These are phyloP conservation scores for Danaus melanippus DNA, from an alignment of 1,140 invertebrate genomes.

Conservation along the genomic window DNA sequence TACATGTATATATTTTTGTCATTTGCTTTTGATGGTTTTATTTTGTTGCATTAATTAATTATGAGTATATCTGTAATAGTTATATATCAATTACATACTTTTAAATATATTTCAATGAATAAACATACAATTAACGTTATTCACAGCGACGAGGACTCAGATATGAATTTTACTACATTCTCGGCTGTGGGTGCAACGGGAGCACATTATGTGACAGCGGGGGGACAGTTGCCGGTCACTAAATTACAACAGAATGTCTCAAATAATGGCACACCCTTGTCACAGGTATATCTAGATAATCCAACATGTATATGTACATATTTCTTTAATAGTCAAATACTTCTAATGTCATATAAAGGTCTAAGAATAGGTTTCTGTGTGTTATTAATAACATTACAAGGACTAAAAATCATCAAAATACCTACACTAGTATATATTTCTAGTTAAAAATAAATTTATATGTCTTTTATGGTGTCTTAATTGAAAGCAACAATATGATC, in stretches of 20 bases:
- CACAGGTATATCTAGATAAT: slow-evolving; percentile 25
- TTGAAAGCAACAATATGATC: not conserved
- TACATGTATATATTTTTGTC: not conserved
- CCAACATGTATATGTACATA: too few species aligned
- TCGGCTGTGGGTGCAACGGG: slow-evolving; percentile 41
- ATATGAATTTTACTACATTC: slow-evolving; percentile 65
- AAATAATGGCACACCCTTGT: slow-evolving; percentile 46
- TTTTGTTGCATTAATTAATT: too few species aligned
- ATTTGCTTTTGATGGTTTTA: not conserved
- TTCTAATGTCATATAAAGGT: too few species aligned
- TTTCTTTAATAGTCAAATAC: too few species aligned
- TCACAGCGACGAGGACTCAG: slow-evolving; percentile 51
- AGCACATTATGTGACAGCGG: slow-evolving; percentile 56
- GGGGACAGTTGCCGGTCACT: slow-evolving; percentile 48
- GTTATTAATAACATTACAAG: too few species aligned
- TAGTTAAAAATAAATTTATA: too few species aligned
- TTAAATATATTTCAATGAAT: not conserved
- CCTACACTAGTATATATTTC: too few species aligned
- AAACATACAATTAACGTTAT: slow-evolving; percentile 6
- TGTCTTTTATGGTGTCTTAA: too few species aligned
- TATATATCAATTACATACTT: not conserved
- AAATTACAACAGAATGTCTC: slow-evolving; percentile 57
- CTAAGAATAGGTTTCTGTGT: too few species aligned
- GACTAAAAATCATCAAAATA: too few species aligned
- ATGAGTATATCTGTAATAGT: too few species aligned